Base-by-base conservation (phyloP, 2,797 vertebrate genomes). In the Pterois miles region DNA sequence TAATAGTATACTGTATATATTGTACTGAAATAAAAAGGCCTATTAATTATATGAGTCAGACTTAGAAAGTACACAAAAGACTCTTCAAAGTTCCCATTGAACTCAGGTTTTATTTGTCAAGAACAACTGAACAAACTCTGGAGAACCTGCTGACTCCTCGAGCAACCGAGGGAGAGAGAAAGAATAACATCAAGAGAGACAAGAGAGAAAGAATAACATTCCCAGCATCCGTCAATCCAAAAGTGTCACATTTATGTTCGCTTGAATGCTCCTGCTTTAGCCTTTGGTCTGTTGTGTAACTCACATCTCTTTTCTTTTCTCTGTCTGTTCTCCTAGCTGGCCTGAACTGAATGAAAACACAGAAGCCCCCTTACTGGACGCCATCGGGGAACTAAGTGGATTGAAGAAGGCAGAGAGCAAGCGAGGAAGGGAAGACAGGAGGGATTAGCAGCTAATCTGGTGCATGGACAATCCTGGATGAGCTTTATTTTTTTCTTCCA, bases 401-500 rank as follows among this genome's bases (percentile, higher is more conserved):
- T 93, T 94, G 90, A 83, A 89, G 84, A 74, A 69, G 86, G 71
- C 87, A 90, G 88, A 90, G 87, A 86, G 88, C 79, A 77, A 87
- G 88, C 57, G 81, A 90, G 81, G 81, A 85, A 85, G 71, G 83
- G 81, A 86, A 82, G 89, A 91, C 88, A 89, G 81, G 74, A 67
- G 78, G 81, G 93, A 94, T 94, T 94, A 94, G 60, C 65, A 76
- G 71, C 67, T 95, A 94, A 95, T 95, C 93, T 90, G 75, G 70
- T 27, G 67, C 78, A 48, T 5, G 83, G 89, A 87, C 93, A 91
- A 89, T 92, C 92, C 80, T 58, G 68, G 33, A 83, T 86, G 77
- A 91, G 84, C 75, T 71, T 86, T 77, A 58, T 29, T 40, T 83
- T 83, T 50, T 84, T 82, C 80, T 23, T 65, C 57, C 76, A 84